Percentiles rank a stretch among this genome's conserved stretches.
Evolutionary conservation across 2,113 vertebrate species (phyloP).

Genomic region (Pachypanchax playfairii): DNA sequence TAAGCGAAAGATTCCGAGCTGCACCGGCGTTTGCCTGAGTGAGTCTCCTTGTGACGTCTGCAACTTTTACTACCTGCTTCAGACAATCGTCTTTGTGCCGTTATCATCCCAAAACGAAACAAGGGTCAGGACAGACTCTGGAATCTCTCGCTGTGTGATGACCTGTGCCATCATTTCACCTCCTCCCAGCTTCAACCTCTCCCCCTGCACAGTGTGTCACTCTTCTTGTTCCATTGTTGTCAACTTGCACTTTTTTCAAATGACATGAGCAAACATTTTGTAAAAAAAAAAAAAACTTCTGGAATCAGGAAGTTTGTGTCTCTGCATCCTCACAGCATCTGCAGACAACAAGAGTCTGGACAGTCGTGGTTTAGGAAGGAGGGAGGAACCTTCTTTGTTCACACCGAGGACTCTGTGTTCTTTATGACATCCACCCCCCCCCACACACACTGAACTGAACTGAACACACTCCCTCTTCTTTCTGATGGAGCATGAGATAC

Average conservation of each 20-base stretch:
- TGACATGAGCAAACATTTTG: slow-evolving; percentile 20
- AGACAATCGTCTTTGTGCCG: slow-evolving; percentile 67
- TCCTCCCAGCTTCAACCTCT: slow-evolving; percentile 5
- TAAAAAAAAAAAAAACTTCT: neutral
- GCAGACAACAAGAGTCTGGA: neutral
- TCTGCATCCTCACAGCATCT: neutral
- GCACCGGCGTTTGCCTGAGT: slow-evolving; percentile 23
- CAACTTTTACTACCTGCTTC: slow-evolving; percentile 57
- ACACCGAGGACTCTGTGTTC: slow-evolving; percentile 18
- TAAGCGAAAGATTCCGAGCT: slow-evolving; percentile 50
- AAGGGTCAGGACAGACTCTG: slow-evolving; percentile 14
- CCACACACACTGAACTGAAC: neutral
- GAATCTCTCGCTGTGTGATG: slow-evolving; percentile 27
- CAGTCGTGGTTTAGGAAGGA: no score
- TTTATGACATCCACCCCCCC: slow-evolving; percentile 12
- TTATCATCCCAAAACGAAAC: slow-evolving; percentile 6
- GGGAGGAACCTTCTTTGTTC: slow-evolving; percentile 23
- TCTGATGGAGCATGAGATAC: slow-evolving; percentile 39
- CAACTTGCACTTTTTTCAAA: slow-evolving; percentile 32
- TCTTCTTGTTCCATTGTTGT: slow-evolving; percentile 18
- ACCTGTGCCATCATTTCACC: slow-evolving; percentile 43
- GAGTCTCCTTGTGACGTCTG: slow-evolving; percentile 3
- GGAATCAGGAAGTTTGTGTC: slow-evolving; percentile 23
- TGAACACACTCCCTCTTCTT: neutral
- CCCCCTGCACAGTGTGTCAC: slow-evolving; percentile 16